phyloP scores from a whole-genome alignment of 2,888 invertebrate genomes.

The Salpingus planirostris region DNA sequence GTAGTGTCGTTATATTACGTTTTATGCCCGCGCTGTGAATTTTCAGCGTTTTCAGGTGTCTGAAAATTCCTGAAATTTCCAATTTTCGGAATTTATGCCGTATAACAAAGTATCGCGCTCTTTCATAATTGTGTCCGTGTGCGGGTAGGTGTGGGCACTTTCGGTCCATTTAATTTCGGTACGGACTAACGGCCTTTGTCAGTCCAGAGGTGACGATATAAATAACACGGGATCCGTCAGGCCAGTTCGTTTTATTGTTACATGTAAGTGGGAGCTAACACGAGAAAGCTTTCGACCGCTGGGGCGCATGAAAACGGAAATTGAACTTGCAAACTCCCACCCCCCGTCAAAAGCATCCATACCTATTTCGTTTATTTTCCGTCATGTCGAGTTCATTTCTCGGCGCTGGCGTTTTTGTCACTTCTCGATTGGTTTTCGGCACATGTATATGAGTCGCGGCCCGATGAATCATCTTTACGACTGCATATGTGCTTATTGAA shows the following conservation, averaged over 20 bases:
- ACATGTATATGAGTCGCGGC: slow-evolving; percentile 18
- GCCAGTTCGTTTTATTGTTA: slow-evolving; percentile 29
- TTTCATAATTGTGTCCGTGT: too few relatives aligned
- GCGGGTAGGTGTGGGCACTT: too few relatives aligned
- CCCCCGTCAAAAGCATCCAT: slow-evolving; percentile 4
- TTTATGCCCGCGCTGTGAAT: too few relatives aligned
- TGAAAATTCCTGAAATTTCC: too few relatives aligned
- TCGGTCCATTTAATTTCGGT: too few relatives aligned
- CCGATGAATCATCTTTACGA: slow-evolving; percentile 19
- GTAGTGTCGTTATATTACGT: too few relatives aligned
- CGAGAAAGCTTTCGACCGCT: slow-evolving; percentile 32
- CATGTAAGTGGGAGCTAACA: slow-evolving; percentile 27
- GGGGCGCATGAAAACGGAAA: slow-evolving; percentile 26
- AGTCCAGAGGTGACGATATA: too few relatives aligned
- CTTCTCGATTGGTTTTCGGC: slow-evolving; percentile 1
- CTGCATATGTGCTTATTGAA: slow-evolving; percentile 20
- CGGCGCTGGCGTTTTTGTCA: neutral
- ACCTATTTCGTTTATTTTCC: neutral
- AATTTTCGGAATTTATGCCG: too few relatives aligned
- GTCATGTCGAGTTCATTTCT: neutral
- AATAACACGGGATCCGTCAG: slow-evolving; percentile 24
- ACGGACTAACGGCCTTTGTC: too few relatives aligned
- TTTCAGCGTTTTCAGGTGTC: too few relatives aligned
- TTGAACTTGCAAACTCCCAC: slow-evolving; percentile 12
- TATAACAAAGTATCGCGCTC: too few relatives aligned